These are phyloP conservation scores for Odocoileus hemionus DNA, from an alignment of 2,113 vertebrate genomes.

Conservation along the genomic window DNA sequence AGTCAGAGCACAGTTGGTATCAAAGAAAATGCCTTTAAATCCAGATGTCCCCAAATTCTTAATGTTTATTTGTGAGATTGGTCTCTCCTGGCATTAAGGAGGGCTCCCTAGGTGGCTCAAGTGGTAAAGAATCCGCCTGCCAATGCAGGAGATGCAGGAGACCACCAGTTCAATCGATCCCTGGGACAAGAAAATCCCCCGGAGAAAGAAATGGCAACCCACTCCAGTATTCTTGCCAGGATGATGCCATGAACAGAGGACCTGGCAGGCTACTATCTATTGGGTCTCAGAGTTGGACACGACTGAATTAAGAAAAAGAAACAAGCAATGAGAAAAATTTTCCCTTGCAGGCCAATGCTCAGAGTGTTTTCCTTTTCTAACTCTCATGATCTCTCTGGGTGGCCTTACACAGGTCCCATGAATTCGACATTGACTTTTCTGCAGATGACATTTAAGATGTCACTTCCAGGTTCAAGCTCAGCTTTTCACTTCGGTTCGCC, in stretches of 20 bases:
- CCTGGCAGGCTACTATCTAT: not conserved
- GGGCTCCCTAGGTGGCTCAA: not conserved
- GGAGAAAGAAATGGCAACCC: not conserved
- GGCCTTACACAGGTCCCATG: not conserved
- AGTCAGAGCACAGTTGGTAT: not conserved
- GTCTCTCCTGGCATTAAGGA: too few species aligned
- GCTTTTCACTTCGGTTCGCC: not conserved
- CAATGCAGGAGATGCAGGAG: not conserved
- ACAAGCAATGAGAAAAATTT: too few species aligned
- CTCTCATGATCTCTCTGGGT: not conserved
- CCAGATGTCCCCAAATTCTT: not conserved
- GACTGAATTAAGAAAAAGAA: not conserved
- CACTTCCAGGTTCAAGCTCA: not conserved
- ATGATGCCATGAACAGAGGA: not conserved
- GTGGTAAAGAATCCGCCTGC: not conserved
- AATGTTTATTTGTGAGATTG: not conserved
- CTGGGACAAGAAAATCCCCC: not conserved
- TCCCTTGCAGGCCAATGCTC: rapidly evolving
- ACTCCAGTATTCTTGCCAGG: not conserved
- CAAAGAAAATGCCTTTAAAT: not conserved
- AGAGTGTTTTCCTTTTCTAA: not conserved
- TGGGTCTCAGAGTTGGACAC: not conserved
- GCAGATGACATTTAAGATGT: not conserved
- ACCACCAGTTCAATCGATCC: rapidly evolving
- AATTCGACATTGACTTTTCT: not conserved